These are phyloP conservation scores for Druceiella hillmani DNA, from an alignment of 2,888 invertebrate genomes.

Conservation along the genomic window DNA sequence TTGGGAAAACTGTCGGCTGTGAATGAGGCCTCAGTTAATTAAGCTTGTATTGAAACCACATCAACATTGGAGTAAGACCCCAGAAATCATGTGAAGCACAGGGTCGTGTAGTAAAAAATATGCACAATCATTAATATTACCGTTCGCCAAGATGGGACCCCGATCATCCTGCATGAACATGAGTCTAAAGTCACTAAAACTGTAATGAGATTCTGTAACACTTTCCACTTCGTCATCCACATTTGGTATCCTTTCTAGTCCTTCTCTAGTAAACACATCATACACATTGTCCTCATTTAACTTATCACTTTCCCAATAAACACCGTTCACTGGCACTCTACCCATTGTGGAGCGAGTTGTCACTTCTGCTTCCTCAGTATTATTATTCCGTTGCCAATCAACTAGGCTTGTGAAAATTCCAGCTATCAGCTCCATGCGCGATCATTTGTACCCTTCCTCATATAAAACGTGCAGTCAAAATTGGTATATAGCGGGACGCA, in stretches of 20 bases:
- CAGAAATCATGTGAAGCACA: no score
- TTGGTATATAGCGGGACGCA: conserved; percentile 39
- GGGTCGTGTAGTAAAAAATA: no score
- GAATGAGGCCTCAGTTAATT: no score
- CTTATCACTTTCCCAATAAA: conserved; percentile 47
- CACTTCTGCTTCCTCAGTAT: conserved; percentile 20
- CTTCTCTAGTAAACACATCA: conserved; percentile 39
- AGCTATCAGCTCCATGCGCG: conserved; percentile 17
- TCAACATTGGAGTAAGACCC: no score
- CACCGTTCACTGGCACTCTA: conserved; percentile 37
- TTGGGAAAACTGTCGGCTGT: no score
- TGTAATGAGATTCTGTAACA: conserved; percentile 44
- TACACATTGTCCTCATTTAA: conserved; percentile 33
- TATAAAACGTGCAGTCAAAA: conserved; percentile 39
- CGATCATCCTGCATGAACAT: conserved; percentile 11
- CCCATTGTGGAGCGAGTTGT: conserved; percentile 27
- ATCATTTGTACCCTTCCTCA: conserved; percentile 28
- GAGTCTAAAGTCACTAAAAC: conserved; percentile 34
- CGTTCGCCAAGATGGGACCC: conserved; percentile 9
- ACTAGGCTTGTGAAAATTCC: conserved; percentile 16
- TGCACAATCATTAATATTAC: no score
- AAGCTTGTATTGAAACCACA: no score
- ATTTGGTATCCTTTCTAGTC: conserved; percentile 41
- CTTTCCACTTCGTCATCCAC: conserved; percentile 26
- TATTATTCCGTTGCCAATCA: conserved; percentile 14